Conservation (phyloP, 2,113 vertebrate species). For the Catharus minimus region DNA sequence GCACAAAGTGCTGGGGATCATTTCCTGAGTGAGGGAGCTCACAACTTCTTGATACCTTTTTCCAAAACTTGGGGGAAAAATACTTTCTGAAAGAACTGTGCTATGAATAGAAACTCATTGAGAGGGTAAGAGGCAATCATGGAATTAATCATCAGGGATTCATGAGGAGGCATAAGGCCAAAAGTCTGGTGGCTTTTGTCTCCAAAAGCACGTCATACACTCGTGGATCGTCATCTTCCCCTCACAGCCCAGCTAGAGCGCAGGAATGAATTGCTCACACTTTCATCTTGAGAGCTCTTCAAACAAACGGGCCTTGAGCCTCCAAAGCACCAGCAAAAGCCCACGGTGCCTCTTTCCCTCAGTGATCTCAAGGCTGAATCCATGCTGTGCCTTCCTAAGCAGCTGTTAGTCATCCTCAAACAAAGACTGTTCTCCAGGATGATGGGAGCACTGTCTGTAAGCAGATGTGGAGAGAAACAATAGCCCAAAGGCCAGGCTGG, state of each 20-base stretch:
- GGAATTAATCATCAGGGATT: constrained; percentile 1
- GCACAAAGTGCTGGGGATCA: neutral
- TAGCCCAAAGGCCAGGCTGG: neutral
- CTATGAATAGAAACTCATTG: neutral
- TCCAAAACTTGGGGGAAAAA: neutral
- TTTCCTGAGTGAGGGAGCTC: neutral
- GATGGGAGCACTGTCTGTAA: fast-evolving
- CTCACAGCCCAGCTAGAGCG: fast-evolving
- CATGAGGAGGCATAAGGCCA: neutral
- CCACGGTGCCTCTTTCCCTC: neutral
- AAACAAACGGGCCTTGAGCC: neutral
- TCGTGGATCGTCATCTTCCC: fast-evolving
- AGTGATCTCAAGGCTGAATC: neutral
- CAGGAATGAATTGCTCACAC: neutral
- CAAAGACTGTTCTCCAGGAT: fast-evolving
- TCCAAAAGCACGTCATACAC: neutral
- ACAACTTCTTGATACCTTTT: neutral
- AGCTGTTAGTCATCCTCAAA: neutral
- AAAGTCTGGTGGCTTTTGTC: neutral
- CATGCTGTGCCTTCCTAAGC: neutral
- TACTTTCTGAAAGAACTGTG: neutral
- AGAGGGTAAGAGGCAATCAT: neutral
- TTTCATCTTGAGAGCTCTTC: neutral
- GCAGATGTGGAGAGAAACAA: neutral
- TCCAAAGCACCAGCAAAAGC: neutral